These are phyloP conservation scores for Altica lythri DNA, from an alignment of 2,888 invertebrate genomes.

Conservation along the genomic window DNA sequence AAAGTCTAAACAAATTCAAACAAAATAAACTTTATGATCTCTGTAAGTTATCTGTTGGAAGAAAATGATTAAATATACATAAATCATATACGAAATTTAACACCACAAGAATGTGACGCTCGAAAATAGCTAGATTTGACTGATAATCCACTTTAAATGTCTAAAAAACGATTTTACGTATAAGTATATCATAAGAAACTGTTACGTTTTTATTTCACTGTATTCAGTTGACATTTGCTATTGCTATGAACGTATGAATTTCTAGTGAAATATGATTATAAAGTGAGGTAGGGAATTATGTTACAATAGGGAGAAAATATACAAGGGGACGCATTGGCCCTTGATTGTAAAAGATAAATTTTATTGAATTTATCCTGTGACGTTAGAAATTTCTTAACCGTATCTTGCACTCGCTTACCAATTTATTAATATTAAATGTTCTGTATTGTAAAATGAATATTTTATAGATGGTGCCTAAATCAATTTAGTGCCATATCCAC, in stretches of 20 bases:
- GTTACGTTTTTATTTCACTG: background rate
- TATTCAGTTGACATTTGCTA: constrained; percentile 30
- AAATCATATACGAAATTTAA: too few species aligned
- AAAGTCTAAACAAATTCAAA: too few species aligned
- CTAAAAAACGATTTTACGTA: too few species aligned
- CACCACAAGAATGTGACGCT: too few species aligned
- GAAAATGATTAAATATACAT: too few species aligned
- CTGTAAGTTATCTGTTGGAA: too few species aligned
- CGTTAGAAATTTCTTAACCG: constrained; percentile 15
- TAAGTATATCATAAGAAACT: background rate
- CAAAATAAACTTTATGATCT: too few species aligned
- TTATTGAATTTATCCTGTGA: constrained; percentile 28
- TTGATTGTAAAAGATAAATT: constrained; percentile 35
- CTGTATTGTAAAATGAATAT: background rate
- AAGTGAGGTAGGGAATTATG: constrained; percentile 34
- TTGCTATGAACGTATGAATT: constrained; percentile 35
- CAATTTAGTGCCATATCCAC: too few species aligned
- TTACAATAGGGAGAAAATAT: constrained; percentile 35
- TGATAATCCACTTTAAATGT: too few species aligned
- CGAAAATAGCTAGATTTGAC: too few species aligned
- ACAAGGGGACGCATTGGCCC: constrained; percentile 23
- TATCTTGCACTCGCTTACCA: constrained; percentile 14
- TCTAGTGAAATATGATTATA: constrained; percentile 36
- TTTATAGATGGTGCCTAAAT: background rate
- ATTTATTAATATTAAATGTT: constrained; percentile 9